Base-by-base conservation (phyloP, 2,888 invertebrate species). In the Eurytoma californica region DNA sequence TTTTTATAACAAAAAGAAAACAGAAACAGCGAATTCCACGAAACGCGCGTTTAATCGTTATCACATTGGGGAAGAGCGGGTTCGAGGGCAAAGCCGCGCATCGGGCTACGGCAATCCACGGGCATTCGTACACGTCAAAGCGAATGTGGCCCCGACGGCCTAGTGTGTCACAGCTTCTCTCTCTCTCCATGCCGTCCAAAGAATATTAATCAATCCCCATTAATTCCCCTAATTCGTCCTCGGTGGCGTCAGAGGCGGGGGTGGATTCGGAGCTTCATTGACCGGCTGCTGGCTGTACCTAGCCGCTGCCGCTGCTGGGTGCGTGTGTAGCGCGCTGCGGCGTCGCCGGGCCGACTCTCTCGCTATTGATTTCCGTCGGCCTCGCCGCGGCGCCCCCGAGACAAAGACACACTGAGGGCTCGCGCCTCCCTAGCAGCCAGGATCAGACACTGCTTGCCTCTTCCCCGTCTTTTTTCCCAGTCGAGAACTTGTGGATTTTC, bases 321-420 rank as follows among this genome's bases (percentile, higher is more conserved):
- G 16, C 16, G 20, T 60, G 24, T 16, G n/a, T 3, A 12, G 39
- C 49, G 20, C 39, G 57, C 58, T 20, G 55, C 77, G 18, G 58
- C 68, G 63, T 63, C 63, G 63, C n/a, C 76, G 75, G 75, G 79
- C 75, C 39, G 39, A 39, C 39, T 39, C 76, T 76, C 75, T 67
- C 61, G 72, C 77, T 80, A 80, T 80, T 80, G 80, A 80, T 80
- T 80, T 80, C 80, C 80, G 63, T 57, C 57, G 70, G 51, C 47
- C 51, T 47, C 57, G 66, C 66, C 13, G 28, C 14, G 47, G 24
- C 73, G 47, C 4, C 60, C n/a, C 24, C 16, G n/a, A 61, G 14
- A 39, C 49, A 20, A 57, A 16, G 61, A 39, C 20, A 24, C 51
- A 49, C 39, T 7, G 39, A 39, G 39, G 39, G 39, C 9, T 39